Conservation (phyloP, 2,888 invertebrate genomes). For the Thymelicus sylvestris region DNA sequence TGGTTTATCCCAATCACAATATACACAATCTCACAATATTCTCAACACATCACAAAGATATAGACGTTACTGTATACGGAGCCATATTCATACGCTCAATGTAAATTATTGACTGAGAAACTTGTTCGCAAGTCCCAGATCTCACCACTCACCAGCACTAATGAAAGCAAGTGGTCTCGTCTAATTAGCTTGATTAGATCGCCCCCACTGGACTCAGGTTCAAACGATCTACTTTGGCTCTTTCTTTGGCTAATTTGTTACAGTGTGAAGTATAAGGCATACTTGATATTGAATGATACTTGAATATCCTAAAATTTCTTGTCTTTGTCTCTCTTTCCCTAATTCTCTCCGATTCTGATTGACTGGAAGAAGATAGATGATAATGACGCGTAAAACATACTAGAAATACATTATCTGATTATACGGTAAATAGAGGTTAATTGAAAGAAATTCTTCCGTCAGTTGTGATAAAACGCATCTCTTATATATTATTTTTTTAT, state of each 20-base stretch:
- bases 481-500: too few relatives aligned
- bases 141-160: not conserved
- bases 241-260: not conserved
- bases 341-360: too few relatives aligned
- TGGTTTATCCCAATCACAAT: not conserved
- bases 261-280: too few relatives aligned
- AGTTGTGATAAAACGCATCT: too few relatives aligned
- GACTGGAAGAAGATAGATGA: too few relatives aligned
- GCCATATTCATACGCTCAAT: not conserved
- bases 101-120: not conserved
- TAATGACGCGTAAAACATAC: too few relatives aligned
- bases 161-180: constrained; percentile 26
- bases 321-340: too few relatives aligned
- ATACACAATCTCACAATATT: not conserved
- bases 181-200: constrained; percentile 35
- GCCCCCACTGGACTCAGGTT: constrained; percentile 19
- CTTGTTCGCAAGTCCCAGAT: constrained; percentile 16
- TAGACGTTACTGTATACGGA: not conserved
- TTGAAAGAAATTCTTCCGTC: too few relatives aligned
- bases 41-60: not conserved
- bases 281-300: too few relatives aligned
- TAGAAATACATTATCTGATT: too few relatives aligned
- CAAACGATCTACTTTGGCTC: constrained; percentile 5
- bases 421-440: too few relatives aligned
- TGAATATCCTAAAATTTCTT: too few relatives aligned